Conservation (phyloP, 2,797 vertebrate species). For the Lateolabrax maculatus region DNA sequence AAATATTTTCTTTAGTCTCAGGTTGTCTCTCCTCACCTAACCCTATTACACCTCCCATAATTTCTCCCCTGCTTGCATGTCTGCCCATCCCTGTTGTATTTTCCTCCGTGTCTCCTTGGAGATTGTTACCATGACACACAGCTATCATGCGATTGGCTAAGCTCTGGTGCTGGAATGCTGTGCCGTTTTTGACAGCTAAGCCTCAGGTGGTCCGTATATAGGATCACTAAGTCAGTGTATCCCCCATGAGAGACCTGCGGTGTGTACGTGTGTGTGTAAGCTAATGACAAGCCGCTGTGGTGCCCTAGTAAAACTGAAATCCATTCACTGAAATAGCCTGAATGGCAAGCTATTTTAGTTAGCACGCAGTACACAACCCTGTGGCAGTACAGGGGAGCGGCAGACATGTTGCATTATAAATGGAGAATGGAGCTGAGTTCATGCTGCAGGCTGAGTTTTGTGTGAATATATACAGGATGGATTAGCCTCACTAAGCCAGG, state of each 20-base stretch:
- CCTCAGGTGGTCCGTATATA: constrained; percentile 70
- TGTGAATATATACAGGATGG: constrained; percentile 54
- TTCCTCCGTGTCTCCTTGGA: constrained; percentile 73
- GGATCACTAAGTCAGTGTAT: constrained; percentile 54
- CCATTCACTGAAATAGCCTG: constrained; percentile 50
- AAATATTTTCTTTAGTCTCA: background rate
- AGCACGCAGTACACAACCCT: constrained; percentile 26
- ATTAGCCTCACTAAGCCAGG: constrained; percentile 66
- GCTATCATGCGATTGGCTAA: constrained; percentile 51
- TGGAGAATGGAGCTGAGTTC: constrained; percentile 38
- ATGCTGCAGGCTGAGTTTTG: constrained; percentile 55
- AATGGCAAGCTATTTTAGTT: constrained; percentile 51
- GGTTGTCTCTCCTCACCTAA: background rate
- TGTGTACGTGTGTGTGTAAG: constrained; percentile 11
- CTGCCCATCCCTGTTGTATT: constrained; percentile 63
- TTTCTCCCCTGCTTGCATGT: constrained; percentile 26
- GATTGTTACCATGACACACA: constrained; percentile 72
- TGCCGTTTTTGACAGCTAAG: constrained; percentile 61
- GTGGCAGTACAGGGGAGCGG: constrained; percentile 33
- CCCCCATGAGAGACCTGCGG: background rate
- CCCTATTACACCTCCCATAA: constrained; percentile 6
- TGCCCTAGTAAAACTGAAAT: constrained; percentile 37
- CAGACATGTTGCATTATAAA: constrained; percentile 50
- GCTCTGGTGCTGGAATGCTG: constrained; percentile 53
- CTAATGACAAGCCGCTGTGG: constrained; percentile 21